Evolutionary conservation across 2,113 vertebrate species (phyloP).

Genomic region (Pachycephala philippinensis): DNA sequence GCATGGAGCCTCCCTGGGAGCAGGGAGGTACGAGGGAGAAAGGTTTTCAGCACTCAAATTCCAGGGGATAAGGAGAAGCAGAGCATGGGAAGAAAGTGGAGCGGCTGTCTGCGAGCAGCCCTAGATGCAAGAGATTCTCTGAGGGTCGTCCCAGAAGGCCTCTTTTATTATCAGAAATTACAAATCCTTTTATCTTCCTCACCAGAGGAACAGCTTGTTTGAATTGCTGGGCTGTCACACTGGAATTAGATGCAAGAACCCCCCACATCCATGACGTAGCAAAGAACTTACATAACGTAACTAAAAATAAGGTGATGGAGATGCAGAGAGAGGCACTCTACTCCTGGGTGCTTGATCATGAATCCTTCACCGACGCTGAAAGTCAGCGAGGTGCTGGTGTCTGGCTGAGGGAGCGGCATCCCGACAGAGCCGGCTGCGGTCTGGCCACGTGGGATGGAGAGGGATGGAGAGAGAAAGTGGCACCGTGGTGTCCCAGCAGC

Average conservation of each 20-base stretch:
- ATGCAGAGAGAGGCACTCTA: not conserved
- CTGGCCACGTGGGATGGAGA: not conserved
- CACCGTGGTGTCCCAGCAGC: fast-evolving
- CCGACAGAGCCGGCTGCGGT: fast-evolving
- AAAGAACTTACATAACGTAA: conserved; percentile 74
- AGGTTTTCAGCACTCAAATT: not conserved
- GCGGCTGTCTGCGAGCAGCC: not conserved
- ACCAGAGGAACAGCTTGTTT: conserved; percentile 74
- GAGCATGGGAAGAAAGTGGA: not conserved
- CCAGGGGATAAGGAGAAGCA: not conserved
- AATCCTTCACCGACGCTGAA: not conserved
- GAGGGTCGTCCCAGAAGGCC: conserved; percentile 35
- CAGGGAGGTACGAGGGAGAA: not conserved
- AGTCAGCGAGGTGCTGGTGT: not conserved
- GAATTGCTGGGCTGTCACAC: conserved; percentile 72
- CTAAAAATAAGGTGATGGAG: conserved; percentile 76
- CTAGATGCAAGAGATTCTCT: not conserved
- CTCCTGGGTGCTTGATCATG: not conserved
- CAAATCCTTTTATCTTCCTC: conserved; percentile 60
- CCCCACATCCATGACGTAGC: conserved; percentile 62
- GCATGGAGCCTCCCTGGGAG: not conserved
- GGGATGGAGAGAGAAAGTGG: not conserved
- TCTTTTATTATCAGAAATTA: conserved; percentile 41
- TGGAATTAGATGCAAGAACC: conserved; percentile 76
- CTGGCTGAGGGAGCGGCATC: not conserved